Evolutionary conservation across 2,113 vertebrate genomes (phyloP), one percentile per base, ranked within the genome.

Genomic region (Tiliqua scincoides): DNA sequence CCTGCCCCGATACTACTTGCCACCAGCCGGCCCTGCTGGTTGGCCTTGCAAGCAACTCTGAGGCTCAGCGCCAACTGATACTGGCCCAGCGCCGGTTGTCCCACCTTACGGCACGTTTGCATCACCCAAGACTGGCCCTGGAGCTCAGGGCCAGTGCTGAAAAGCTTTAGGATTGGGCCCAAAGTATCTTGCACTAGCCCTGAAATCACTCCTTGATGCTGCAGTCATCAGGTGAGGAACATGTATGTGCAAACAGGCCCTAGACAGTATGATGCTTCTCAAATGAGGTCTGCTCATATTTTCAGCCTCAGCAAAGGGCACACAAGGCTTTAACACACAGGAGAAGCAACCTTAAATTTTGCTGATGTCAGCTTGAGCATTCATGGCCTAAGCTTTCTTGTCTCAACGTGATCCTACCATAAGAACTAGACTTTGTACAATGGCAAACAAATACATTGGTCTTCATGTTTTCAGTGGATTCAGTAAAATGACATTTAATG

Each of bases 371-470:
- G 73, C 48, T n/a, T 27, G 35, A 79, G n/a, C 27, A 30, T 79
- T 62, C 35, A 79, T 75, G 73, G 14, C 52, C 48, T 70, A 70
- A 83, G 52, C 75, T 1, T 89, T 63, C 18, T 57, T 57, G 23
- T 2, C 84, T 88, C 48, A 89, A n/a, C 18, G 21, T 82, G n/a
- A 79, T 73, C 76, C 90, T 62, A 75, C n/a, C 85, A 43, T 67
- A 89, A 87, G 74, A 72, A 89, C 84, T 37, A 52, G 30, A 75
- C 89, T 88, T 87, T 83, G 71, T 75, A 75, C 21, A 8, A 21
- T 6, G 4, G 48, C 63, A 74, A 87, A 77, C 20, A 85, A 87
- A 4, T 65, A 89, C 65, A 25, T 71, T 79, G 73, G 2, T 81
- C 86, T 54, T 89, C 63, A 82, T 27, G 20, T 91, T 89, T 65